Evolutionary conservation across 2,113 vertebrate species (phyloP).

Genomic region (Toxotes chatareus): DNA sequence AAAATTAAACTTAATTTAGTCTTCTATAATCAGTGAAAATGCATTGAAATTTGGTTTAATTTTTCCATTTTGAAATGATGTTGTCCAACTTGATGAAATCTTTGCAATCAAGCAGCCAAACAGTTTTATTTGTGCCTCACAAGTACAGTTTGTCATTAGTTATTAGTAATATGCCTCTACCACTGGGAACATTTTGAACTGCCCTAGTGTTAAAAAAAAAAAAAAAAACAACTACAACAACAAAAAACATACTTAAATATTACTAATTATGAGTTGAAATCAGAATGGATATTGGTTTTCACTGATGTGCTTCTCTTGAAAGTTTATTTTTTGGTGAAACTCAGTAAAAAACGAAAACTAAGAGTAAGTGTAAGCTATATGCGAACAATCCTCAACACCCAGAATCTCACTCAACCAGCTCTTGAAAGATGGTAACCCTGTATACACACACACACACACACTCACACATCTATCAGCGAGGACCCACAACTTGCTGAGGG

Average conservation of each 20-base stretch:
- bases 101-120: slow-evolving; percentile 21
- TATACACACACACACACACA: not conserved
- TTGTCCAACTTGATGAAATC: not conserved
- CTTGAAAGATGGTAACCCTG: slow-evolving; percentile 11
- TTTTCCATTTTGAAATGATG: not conserved
- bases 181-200: too few species aligned
- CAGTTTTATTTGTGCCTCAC: not conserved
- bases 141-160: slow-evolving; percentile 1
- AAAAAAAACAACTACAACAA: too few species aligned
- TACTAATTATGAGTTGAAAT: not conserved
- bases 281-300: not conserved
- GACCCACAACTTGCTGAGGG: slow-evolving; percentile 22
- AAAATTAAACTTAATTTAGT: not conserved
- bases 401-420: slow-evolving; percentile 15
- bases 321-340: not conserved
- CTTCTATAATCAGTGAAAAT: not conserved
- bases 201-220: too few species aligned
- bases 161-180: too few species aligned
- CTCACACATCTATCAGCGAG: slow-evolving; percentile 36
- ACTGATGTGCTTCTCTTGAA: not conserved
- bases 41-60: not conserved
- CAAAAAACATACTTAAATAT: too few species aligned
- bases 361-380: not conserved
- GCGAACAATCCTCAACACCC: not conserved
- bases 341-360: not conserved